Base-by-base conservation (phyloP, 2,797 vertebrate genomes). In the Chelidonichthys spinosus region DNA sequence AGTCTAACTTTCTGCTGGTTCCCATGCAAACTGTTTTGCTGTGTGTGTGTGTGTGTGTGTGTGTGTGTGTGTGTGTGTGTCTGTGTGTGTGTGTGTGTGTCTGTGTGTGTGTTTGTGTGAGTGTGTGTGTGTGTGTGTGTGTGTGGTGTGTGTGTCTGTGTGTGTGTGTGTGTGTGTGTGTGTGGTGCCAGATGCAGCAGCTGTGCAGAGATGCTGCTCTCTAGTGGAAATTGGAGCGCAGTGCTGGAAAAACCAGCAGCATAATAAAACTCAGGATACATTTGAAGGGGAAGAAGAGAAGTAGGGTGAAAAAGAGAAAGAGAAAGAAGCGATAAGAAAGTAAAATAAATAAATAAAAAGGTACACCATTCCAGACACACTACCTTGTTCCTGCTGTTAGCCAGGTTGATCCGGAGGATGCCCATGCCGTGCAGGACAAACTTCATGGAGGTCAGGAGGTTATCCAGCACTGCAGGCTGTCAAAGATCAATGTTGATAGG, bases 341-440 rank as follows among this genome's bases (percentile, higher is more conserved):
- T 25, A 0, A 33, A 53, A 35, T 33, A 40, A 5, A 25, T 2
- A 39, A 36, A 32, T 14, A 6, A 5, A 40, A 32, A 56, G 10
- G 36, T 6, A 4, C 2, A 15, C 36, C 37, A 56, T 32, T 32
- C 6, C 52, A 44, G 2, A 32, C 3, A 4, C 7, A 36, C 39
- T 58, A 94, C 95, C 92, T 95, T 95, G 82, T 95, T 95, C 66
- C 91, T 94, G 89, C 67, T 92, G 92, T 89, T 93, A 5, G 93
- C 89, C 84, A 95, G 83, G 84, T 95, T 95, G 74, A 95, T 92
- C 17, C 94, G 84, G 7, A 95, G 93, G 56, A 93, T 52, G 0
- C 95, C 95, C 95, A 95, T 95, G 43, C 95, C 94, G 0, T 95
- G 93, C 42, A 95, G 94, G 63, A 95, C 95, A 75, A 95, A 94